Conservation (phyloP, 2,113 vertebrate species). For the Onychostoma macrolepis region DNA sequence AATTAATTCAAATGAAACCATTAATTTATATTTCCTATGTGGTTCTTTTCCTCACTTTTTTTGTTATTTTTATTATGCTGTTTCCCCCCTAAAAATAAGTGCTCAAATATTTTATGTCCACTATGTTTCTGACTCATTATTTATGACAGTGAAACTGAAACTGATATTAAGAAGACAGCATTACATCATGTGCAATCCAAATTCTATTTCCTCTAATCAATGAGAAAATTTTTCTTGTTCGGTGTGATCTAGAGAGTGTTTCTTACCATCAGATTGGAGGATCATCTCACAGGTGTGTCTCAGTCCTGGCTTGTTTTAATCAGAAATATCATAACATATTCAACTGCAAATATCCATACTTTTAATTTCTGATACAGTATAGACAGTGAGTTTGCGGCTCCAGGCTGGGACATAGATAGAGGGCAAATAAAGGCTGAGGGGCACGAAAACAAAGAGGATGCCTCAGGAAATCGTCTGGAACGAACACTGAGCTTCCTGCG, state of each 20-base stretch:
- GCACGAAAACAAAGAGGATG: conserved; percentile 54
- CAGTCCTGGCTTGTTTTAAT: neutral
- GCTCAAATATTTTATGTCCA: neutral
- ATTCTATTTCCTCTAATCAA: neutral
- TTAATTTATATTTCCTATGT: neutral
- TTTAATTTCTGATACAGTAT: conserved; percentile 49
- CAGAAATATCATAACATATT: neutral
- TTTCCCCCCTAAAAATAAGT: neutral
- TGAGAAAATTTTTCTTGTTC: neutral
- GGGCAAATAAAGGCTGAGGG: conserved; percentile 39
- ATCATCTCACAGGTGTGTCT: conserved; percentile 56
- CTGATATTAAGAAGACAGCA: neutral
- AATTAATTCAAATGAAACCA: neutral
- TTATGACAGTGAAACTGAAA: neutral
- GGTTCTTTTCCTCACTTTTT: neutral
- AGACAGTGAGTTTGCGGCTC: conserved; percentile 37
- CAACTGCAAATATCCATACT: neutral
- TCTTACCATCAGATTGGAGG: conserved; percentile 33
- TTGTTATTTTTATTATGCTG: neutral
- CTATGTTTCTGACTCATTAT: neutral
- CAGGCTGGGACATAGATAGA: conserved; percentile 53
- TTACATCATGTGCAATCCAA: neutral
- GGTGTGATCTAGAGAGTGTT: conserved; percentile 42
- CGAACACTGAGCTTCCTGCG: conserved; percentile 80
- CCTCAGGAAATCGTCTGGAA: conserved; percentile 61